Base-by-base conservation (phyloP, 2,888 invertebrate species). In the Ormyrus nitidulus region DNA sequence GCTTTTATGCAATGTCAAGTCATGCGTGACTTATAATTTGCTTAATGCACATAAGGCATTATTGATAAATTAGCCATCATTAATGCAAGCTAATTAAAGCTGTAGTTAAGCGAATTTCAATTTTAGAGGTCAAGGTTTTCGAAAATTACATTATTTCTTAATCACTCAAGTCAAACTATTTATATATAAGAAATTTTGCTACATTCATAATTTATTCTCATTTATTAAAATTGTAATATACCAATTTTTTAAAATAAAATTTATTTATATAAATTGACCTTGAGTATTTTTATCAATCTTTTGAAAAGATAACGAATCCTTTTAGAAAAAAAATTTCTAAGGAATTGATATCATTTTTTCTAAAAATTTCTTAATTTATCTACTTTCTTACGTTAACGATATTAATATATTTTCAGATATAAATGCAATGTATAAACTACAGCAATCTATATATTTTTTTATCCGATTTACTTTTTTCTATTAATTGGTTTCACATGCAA, bases 401-500 rank as follows among this genome's bases (percentile, higher is more conserved):
- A 77, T 61, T 72, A 48, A 61, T 61, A 59, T 66, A 75, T 56
- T 61, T 69, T 73, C 10, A 64, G 44, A 68, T 73, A 76, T 61
- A 80, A 80, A 80, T 72, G 66, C 62, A 72, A 62, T 76, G 19
- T 68, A 80, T 68, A 76, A 71, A 75, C 71, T 75, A 80, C 74
- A 71, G 65, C 44, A 71, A 65, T 66, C 13, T 54, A 44, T 73
- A 34, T 68, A 34, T n/a, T 72, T 66, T 34, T 61, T 58, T 79
- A 64, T 48, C 46, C 51, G 64, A 58, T 64, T 72, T 64, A 74
- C 61, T 61, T 73, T 51, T 62, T 77, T 34, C 19, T 44, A 54
- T 61, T 71, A 61, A 62, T 66, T 80, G 71, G 34, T 62, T 72
- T 69, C 68, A 62, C 72, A 80, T 72, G 68, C 72, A 71, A 71